phyloP scores from a whole-genome alignment of 2,888 invertebrate genomes.

The Leptopterna dolabrata region DNA sequence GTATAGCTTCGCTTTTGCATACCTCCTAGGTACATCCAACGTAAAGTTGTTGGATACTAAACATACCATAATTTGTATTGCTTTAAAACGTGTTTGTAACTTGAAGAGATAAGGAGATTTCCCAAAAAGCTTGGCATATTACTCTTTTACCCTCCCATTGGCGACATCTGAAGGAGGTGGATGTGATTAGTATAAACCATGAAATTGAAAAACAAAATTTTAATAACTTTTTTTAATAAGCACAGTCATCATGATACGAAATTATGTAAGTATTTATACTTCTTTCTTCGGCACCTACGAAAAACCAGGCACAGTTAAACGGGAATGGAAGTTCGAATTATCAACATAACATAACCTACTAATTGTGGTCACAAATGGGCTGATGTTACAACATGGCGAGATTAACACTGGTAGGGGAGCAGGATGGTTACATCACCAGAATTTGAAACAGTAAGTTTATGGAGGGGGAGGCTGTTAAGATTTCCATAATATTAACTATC shows the following conservation, averaged over 20 bases:
- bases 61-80: no score
- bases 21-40: no score
- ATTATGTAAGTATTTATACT: slow-evolving; percentile 24
- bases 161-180: neutral
- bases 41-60: no score
- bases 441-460: no score
- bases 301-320: slow-evolving; percentile 35
- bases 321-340: slow-evolving; percentile 32
- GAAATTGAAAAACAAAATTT: slow-evolving; percentile 32
- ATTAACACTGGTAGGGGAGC: neutral
- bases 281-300: slow-evolving; percentile 31
- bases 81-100: no score
- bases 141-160: no score
- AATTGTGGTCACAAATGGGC: neutral
- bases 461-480: no score
- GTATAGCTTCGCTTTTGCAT: no score
- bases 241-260: slow-evolving; percentile 41
- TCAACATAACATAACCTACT: neutral
- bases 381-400: neutral
- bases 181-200: neutral
- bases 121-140: no score
- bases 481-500: no score
- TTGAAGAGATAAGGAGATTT: neutral
- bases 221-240: slow-evolving; percentile 33
- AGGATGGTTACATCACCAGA: neutral